A percentile compares a stretch with the other conserved stretches of the same genome.
phyloP scores from a whole-genome alignment of 2,113 vertebrate genomes.

The Xenopus tropicalis region UCB_Xtro_10.0 CM004447.2:159998501-159999000 shows the following conservation, averaged over 20 bases:
- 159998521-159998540: not conserved
- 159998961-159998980: not conserved
- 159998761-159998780: not conserved
- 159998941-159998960: not conserved
- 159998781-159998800: not conserved
- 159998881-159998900: not conserved
- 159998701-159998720: not conserved
- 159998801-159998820: not conserved
- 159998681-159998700: not conserved
- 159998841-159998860: not conserved
- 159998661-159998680: not conserved
- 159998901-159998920: not conserved
- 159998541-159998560: not conserved
- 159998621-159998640: too few species aligned
- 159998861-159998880: not conserved
- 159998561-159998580: not conserved
- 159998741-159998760: not conserved
- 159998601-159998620: not conserved
- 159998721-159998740: not conserved
- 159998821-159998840: not conserved
- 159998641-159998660: not conserved
- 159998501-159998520: not conserved
- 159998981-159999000: slow-evolving; percentile 1
- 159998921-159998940: not conserved
- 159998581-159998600: not conserved